phyloP scores from a whole-genome alignment of 2,113 vertebrate species.

The Struthidea cinerea region DNA sequence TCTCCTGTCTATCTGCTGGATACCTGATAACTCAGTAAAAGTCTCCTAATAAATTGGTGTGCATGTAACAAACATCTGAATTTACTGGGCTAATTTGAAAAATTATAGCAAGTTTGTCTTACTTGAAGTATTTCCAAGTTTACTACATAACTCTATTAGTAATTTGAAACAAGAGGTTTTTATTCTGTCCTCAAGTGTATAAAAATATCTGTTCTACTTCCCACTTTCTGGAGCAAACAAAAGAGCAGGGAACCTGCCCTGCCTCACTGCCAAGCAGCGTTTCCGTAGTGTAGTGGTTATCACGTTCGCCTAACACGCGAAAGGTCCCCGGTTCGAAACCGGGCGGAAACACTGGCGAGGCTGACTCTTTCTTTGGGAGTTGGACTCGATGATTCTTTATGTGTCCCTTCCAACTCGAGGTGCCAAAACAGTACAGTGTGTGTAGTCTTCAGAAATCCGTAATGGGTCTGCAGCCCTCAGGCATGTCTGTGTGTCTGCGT shows the following conservation, averaged over 20 bases:
- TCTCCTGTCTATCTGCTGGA: not conserved
- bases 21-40: not conserved
- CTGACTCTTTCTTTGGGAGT: not conserved
- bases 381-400: fast-evolving
- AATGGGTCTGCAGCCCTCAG: not conserved
- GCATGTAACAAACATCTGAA: not conserved
- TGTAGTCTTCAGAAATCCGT: fast-evolving
- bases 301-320: not conserved
- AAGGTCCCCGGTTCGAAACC: constrained; percentile 1
- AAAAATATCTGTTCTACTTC: fast-evolving
- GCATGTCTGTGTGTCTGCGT: fast-evolving
- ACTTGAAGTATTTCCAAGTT: not conserved
- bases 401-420: not conserved
- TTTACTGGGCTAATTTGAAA: not conserved
- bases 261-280: fast-evolving
- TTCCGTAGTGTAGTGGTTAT: constrained; percentile 27
- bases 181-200: not conserved
- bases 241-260: not conserved
- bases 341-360: not conserved
- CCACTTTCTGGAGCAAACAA: not conserved
- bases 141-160: not conserved
- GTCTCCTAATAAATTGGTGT: not conserved
- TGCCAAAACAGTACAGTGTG: not conserved
- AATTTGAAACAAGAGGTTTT: not conserved
- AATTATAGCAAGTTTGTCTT: not conserved